These are phyloP conservation scores for Glossophaga mutica DNA, from an alignment of 2,797 vertebrate genomes.

Conservation along the genomic window DNA sequence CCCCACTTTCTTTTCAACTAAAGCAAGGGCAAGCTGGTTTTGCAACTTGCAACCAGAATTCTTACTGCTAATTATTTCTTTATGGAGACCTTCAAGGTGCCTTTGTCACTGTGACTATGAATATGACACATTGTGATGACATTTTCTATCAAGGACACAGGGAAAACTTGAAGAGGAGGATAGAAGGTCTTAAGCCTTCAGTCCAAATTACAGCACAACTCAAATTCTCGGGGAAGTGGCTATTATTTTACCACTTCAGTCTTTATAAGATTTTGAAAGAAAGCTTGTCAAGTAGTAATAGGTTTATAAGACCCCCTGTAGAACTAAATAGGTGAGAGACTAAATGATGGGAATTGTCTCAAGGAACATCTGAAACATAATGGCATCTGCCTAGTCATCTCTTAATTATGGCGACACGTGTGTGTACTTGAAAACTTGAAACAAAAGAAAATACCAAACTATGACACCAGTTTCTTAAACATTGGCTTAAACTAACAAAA, in stretches of 20 bases:
- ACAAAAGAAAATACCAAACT: not conserved
- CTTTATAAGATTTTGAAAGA: slow-evolving; percentile 12
- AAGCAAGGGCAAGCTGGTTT: not conserved
- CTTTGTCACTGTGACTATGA: not conserved
- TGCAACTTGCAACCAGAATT: slow-evolving; percentile 2
- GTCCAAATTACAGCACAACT: not conserved
- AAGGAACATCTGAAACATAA: not conserved
- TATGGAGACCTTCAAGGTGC: not conserved
- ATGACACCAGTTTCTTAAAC: not conserved
- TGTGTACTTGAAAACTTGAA: slow-evolving; percentile 15
- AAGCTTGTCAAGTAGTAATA: not conserved
- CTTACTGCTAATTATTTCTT: not conserved
- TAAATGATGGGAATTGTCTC: not conserved
- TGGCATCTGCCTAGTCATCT: not conserved
- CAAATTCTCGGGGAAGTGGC: not conserved
- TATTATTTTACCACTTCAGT: not conserved
- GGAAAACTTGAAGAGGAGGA: not conserved
- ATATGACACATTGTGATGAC: not conserved
- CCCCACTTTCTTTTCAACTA: not conserved
- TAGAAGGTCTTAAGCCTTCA: not conserved
- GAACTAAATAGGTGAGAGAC: not conserved
- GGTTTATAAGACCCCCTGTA: not conserved
- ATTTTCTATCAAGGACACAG: not conserved
- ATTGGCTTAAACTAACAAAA: not conserved
- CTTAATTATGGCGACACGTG: not conserved